Base-by-base conservation (phyloP, 2,888 invertebrate species). In the Brassicogethes aeneus region DNA sequence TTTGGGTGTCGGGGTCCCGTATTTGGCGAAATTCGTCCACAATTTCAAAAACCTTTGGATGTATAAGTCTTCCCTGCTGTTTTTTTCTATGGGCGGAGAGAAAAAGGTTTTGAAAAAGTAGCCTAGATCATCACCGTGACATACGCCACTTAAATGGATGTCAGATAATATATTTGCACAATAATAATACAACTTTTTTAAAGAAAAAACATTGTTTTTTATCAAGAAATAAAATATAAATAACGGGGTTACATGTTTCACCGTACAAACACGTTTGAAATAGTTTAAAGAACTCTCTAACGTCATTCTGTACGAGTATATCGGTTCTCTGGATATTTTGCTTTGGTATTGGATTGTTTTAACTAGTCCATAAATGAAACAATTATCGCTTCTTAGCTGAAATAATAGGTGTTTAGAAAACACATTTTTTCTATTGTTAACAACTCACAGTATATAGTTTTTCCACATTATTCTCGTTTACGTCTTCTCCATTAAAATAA, bases 401-500 rank as follows among this genome's bases (percentile, higher is more conserved):
- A 61, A 62, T 30, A 32, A 36, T 30, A 32, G 32, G 30, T 29
- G 15, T 33, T 37, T 15, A n/a, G n/a, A n/a, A n/a, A n/a, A n/a
- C n/a, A n/a, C n/a, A n/a, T n/a, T n/a, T n/a, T n/a, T n/a, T n/a
- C n/a, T n/a, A 23, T 23, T 23, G 23, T 23, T n/a, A 34, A 14
- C 30, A 37, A 33, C 46, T 48, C 51, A 63, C 63, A 53, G 47
- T 39, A 46, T 59, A 60, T 34, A 65, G 66, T 43, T 65, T 57
- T 29, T 69, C 57, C 2, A 70, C 56, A 17, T 68, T 66, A 14
- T 67, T 51, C 35, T 54, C 52, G 2, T 61, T 57, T 2, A 70
- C 61, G 36, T 64, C 59, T 17, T 66, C 59, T 5, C 70, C 64
- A 2, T 7, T 43, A 46, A 66, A 72, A 50, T 71, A 70, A 3